Base-by-base conservation (phyloP, 2,797 vertebrate genomes). In the Cryptoprocta ferox region DNA sequence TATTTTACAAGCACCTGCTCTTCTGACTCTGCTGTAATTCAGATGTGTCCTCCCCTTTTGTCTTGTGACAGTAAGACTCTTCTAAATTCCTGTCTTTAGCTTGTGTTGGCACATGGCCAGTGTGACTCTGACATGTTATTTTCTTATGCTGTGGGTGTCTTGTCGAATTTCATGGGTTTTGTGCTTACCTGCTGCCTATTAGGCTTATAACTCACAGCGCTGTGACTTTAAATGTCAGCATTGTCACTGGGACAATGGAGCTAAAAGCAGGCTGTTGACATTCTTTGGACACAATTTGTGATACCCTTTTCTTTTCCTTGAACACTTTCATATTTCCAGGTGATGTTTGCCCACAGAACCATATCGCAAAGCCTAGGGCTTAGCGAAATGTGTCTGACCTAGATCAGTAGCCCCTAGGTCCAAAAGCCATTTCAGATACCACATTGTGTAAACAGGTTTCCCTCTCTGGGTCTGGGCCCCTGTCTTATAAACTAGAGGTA, bases 201-300 rank as follows among this genome's bases (percentile, higher is more conserved):
- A 97, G 79, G 85, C 63, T 50, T 81, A 48, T 56, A 91, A 94
- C 78, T 4, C 21, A 59, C 21, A n/a, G 39, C 59, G 48, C 19
- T 71, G 79, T 56, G 53, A 42, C 85, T 96, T 95, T 76, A 75
- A 85, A 94, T 97, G 86, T 93, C 90, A 97, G 39, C 61, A 32
- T 32, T 95, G 91, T 59, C 94, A 68, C 28, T n/a, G 19, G 0
- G 0, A 70, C 81, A 95, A 24, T 0, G 0, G 93, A 93, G 37
- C 76, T 89, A 56, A 96, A 9, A 81, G 78, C 88, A 90, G 68
- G 13, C 28, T 91, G 37, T 86, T 95, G 93, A 93, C 37, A 53
- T 82, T 66, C 75, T 42, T 73, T 78, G 89, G 93, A 82, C 53
- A 39, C 42, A 90, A 65, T 90, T 96, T 66, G 1, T 30, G 79